Percentiles rank a stretch among this genome's conserved stretches.
Conservation (phyloP, 2,797 vertebrate genomes). For the Podarcis lilfordi region DNA sequence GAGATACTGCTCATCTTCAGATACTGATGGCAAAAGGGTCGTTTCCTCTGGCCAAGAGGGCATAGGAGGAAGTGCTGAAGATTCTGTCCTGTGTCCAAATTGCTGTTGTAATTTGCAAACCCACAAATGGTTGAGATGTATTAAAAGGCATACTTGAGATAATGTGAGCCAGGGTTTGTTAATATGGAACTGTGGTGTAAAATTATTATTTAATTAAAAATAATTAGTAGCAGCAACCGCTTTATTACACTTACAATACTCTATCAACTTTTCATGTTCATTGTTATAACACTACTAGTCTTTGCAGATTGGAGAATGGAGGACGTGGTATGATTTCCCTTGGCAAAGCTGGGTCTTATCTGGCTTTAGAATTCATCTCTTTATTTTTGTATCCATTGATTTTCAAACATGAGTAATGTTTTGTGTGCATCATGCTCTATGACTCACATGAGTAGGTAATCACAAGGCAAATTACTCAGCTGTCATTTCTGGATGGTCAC, state of each 20-base stretch:
- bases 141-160: background rate
- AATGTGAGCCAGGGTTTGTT: background rate
- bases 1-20: background rate
- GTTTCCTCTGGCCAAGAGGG: background rate
- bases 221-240: no score
- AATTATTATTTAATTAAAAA: background rate
- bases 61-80: background rate
- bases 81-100: background rate
- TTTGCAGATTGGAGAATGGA: background rate
- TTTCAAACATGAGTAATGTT: slow-evolving; percentile 10
- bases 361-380: slow-evolving; percentile 3
- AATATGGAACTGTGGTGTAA: background rate
- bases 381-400: slow-evolving; percentile 9
- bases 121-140: background rate
- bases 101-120: background rate
- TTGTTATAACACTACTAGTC: background rate
- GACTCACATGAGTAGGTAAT: slow-evolving; percentile 11
- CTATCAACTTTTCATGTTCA: background rate
- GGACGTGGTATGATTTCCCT: background rate
- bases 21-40: background rate
- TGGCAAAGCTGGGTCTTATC: background rate
- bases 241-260: background rate
- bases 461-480: slow-evolving; percentile 6
- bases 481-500: slow-evolving; percentile 1
- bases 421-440: background rate